phyloP scores from a whole-genome alignment of 2,888 invertebrate species.

The Tyria jacobaeae region DNA sequence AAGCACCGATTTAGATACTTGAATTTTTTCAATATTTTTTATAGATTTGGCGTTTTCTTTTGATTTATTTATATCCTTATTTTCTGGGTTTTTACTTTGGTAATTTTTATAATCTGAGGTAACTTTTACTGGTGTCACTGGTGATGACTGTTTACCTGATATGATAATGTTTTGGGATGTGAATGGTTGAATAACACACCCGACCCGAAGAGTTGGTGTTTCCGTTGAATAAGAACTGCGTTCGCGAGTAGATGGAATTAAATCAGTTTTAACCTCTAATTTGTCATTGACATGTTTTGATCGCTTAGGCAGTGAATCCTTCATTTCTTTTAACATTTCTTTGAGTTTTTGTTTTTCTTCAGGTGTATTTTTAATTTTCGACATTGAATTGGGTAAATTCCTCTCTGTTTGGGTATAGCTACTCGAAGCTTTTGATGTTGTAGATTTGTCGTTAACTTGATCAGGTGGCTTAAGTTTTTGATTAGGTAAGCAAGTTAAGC shows the following conservation, averaged over 20 bases:
- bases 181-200: slow-evolving; percentile 46
- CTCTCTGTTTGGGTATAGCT: slow-evolving; percentile 64
- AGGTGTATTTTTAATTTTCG: slow-evolving; percentile 34
- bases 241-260: slow-evolving; percentile 23
- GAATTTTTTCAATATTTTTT: slow-evolving; percentile 11
- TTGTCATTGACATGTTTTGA: slow-evolving; percentile 66
- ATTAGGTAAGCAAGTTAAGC: slow-evolving; percentile 63
- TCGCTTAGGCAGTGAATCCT: slow-evolving; percentile 90
- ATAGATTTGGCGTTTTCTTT: slow-evolving; percentile 3
- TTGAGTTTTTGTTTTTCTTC: slow-evolving; percentile 88
- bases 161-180: slow-evolving; percentile 22
- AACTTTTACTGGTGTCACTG: slow-evolving; percentile 49
- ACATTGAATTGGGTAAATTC: slow-evolving; percentile 25
- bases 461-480: slow-evolving; percentile 36
- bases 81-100: slow-evolving; percentile 33
- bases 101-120: slow-evolving; percentile 49
- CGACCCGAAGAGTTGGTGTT: slow-evolving; percentile 75
- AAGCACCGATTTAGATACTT: slow-evolving; percentile 16
- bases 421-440: slow-evolving; percentile 45
- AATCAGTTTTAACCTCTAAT: slow-evolving; percentile 26
- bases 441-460: slow-evolving; percentile 26
- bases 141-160: slow-evolving; percentile 14
- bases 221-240: slow-evolving; percentile 54
- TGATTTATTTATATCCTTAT: slow-evolving; percentile 9
- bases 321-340: slow-evolving; percentile 92